phyloP scores from a whole-genome alignment of 2,113 vertebrate species.

The Lipophrys pholis region DNA sequence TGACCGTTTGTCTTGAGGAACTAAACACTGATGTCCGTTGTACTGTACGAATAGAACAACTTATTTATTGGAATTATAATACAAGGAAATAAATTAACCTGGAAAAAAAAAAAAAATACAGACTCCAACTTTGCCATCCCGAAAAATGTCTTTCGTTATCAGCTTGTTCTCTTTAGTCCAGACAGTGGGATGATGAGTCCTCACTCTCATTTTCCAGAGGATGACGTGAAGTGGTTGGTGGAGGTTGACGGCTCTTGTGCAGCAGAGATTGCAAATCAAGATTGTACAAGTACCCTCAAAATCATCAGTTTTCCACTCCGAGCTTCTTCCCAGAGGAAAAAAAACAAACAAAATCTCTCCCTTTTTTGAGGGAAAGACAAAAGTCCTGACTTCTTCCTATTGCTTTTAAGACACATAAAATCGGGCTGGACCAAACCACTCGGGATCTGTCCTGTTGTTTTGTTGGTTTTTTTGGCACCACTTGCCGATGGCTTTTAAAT shows the following conservation, averaged over 20 bases:
- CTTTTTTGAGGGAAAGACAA: slow-evolving; percentile 15
- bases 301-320: slow-evolving; percentile 19
- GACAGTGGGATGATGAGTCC: slow-evolving; percentile 44
- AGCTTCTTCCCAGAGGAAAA: slow-evolving; percentile 15
- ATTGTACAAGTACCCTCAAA: slow-evolving; percentile 12
- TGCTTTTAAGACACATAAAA: slow-evolving; percentile 72
- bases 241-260: slow-evolving; percentile 50
- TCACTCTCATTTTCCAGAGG: slow-evolving; percentile 25
- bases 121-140: slow-evolving; percentile 15
- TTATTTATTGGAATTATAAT: slow-evolving; percentile 81
- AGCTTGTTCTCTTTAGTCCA: slow-evolving; percentile 53
- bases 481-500: slow-evolving; percentile 74
- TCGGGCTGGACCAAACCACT: slow-evolving; percentile 63
- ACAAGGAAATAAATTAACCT: slow-evolving; percentile 85
- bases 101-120: slow-evolving; percentile 18
- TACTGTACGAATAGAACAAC: slow-evolving; percentile 81
- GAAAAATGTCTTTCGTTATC: slow-evolving; percentile 47
- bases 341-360: slow-evolving; percentile 14
- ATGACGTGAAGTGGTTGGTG: slow-evolving; percentile 14
- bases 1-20: slow-evolving; percentile 72
- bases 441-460: slow-evolving; percentile 44
- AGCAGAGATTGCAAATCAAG: slow-evolving; percentile 21
- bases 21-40: slow-evolving; percentile 78
- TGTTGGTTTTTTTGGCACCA: slow-evolving; percentile 64
- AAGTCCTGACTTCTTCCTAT: slow-evolving; percentile 65